Conservation (phyloP, 2,113 vertebrate genomes). For the Carassius gibelio region DNA sequence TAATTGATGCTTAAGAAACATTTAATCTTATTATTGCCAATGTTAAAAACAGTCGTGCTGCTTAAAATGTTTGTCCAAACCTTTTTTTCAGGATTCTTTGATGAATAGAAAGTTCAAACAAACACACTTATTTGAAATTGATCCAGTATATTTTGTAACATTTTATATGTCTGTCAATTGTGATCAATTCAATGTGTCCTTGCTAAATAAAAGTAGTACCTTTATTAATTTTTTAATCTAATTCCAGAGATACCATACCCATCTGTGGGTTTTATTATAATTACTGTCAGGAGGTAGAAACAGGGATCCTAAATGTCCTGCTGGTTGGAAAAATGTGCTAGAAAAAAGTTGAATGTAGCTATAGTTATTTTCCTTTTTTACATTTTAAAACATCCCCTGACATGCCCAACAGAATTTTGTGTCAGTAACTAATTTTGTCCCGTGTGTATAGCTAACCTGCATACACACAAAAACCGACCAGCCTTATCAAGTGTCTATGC, state of each 20-base stretch:
- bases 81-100: too few relatives aligned
- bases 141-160: too few relatives aligned
- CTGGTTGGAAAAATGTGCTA: neutral
- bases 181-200: neutral
- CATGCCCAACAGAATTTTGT: neutral
- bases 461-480: neutral
- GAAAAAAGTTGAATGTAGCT: neutral
- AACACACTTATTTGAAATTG: too few relatives aligned
- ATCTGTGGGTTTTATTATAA: neutral
- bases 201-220: neutral
- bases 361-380: neutral
- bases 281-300: neutral
- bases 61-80: too few relatives aligned
- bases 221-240: too few relatives aligned
- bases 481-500: neutral
- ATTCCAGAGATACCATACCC: neutral
- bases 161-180: neutral
- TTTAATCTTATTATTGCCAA: too few relatives aligned
- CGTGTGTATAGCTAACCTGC: neutral
- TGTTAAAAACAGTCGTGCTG: too few relatives aligned
- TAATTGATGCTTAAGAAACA: too few relatives aligned
- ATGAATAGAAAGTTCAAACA: too few relatives aligned
- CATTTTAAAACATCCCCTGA: neutral
- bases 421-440: neutral
- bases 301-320: neutral